Evolutionary conservation across 2,797 vertebrate species (phyloP).

Genomic region (Gastrophryne carolinensis): DNA sequence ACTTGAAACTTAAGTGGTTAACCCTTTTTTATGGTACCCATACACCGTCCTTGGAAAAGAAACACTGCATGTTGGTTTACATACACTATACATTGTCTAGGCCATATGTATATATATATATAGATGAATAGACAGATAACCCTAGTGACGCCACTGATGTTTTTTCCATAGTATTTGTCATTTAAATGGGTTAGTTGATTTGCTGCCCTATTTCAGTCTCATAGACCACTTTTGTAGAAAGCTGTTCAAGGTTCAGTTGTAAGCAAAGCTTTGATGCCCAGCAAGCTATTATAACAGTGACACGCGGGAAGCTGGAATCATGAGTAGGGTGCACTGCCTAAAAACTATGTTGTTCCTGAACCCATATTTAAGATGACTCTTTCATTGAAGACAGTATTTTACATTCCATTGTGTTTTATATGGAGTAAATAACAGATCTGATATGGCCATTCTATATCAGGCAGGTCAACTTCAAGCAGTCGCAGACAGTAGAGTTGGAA

Average conservation of each 20-base stretch:
- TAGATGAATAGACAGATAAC: too few relatives aligned
- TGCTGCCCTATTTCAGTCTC: conserved; percentile 26
- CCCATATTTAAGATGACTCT: neutral
- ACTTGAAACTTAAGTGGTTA: too few relatives aligned
- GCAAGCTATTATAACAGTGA: conserved; percentile 47
- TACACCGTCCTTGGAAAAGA: too few relatives aligned
- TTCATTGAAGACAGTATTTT: neutral
- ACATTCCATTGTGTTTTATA: neutral
- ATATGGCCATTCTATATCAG: neutral
- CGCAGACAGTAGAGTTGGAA: conserved; percentile 36
- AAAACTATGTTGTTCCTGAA: neutral
- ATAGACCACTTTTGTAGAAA: conserved; percentile 52
- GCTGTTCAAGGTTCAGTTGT: conserved; percentile 54
- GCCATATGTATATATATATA: too few relatives aligned
- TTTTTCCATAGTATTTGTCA: conserved; percentile 44
- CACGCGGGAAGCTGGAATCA: neutral
- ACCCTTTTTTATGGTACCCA: too few relatives aligned
- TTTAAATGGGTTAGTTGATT: conserved; percentile 24
- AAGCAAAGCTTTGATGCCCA: conserved; percentile 60
- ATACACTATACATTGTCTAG: too few relatives aligned
- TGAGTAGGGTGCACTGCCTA: neutral
- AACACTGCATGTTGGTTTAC: too few relatives aligned
- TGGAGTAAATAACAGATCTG: neutral
- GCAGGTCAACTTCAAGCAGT: neutral
- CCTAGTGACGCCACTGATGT: conserved; percentile 52